A percentile compares a stretch with the other conserved stretches of the same genome.
Conservation (phyloP, 1,140 invertebrate genomes). For the Drosophila ficusphila region DNA sequence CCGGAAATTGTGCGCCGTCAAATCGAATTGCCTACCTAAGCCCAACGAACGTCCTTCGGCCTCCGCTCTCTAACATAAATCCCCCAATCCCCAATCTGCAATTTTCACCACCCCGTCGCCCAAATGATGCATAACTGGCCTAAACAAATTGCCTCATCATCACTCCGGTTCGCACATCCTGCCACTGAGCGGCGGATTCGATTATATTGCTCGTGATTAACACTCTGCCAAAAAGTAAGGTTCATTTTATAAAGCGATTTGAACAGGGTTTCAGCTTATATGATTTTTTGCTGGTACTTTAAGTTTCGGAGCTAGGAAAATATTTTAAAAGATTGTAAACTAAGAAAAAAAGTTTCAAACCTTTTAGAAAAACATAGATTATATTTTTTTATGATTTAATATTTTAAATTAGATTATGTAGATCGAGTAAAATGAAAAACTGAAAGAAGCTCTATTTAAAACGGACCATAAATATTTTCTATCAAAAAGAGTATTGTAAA, state of each 20-base stretch:
- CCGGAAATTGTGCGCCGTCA: slow-evolving; percentile 38
- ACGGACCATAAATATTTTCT: no score
- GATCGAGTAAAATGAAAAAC: no score
- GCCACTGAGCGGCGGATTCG: slow-evolving; percentile 7
- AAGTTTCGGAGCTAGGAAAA: no score
- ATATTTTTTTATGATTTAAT: no score
- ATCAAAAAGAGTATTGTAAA: neutral
- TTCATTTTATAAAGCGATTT: no score
- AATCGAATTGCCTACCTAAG: slow-evolving; percentile 39
- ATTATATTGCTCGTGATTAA: neutral
- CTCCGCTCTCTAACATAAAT: neutral
- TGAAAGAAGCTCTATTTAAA: no score
- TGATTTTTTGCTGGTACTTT: no score
- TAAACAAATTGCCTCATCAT: slow-evolving; percentile 68
- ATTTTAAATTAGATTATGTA: no score
- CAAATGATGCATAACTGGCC: slow-evolving; percentile 50
- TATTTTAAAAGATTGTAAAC: no score
- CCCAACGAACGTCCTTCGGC: neutral
- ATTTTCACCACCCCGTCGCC: neutral
- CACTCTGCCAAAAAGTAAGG: slow-evolving; percentile 1
- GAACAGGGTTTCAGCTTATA: no score
- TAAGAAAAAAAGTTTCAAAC: no score
- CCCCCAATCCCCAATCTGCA: neutral
- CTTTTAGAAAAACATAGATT: no score
- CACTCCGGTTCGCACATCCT: slow-evolving; percentile 31